Conservation (phyloP, 2,113 vertebrate species). For the Enhydra lutris region DNA sequence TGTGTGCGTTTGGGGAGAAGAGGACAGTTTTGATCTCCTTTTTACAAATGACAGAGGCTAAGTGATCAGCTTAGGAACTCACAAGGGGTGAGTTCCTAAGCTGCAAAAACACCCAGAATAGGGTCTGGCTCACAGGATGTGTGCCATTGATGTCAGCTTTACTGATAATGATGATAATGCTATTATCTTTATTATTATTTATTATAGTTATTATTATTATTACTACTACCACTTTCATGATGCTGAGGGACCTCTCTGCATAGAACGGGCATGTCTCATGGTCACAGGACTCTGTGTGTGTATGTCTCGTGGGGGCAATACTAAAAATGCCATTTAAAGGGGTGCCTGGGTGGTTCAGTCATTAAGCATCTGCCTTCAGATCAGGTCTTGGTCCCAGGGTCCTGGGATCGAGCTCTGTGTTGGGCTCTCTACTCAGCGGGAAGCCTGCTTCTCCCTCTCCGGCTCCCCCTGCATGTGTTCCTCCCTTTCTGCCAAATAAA, state of each 20-base stretch:
- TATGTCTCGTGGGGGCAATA: neutral
- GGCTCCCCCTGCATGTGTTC: no score
- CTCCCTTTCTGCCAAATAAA: no score
- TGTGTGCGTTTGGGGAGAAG: rapidly evolving
- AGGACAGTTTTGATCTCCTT: neutral
- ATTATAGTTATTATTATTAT: neutral
- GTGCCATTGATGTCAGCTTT: neutral
- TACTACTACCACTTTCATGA: no score
- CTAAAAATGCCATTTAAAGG: neutral
- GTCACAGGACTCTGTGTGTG: neutral
- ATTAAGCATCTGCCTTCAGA: no score
- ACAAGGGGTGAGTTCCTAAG: neutral
- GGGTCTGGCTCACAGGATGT: neutral
- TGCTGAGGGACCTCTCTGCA: neutral
- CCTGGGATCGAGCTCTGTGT: no score
- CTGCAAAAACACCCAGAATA: neutral
- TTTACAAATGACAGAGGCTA: neutral
- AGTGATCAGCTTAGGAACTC: neutral
- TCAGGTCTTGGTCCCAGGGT: no score
- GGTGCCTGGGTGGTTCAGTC: no score
- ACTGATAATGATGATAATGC: neutral
- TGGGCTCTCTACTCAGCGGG: no score
- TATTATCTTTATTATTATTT: neutral
- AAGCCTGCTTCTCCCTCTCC: no score
- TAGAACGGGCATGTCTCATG: neutral